Evolutionary conservation across 2,113 vertebrate species (phyloP).

Genomic region (Dendrocopos noguchii): DNA sequence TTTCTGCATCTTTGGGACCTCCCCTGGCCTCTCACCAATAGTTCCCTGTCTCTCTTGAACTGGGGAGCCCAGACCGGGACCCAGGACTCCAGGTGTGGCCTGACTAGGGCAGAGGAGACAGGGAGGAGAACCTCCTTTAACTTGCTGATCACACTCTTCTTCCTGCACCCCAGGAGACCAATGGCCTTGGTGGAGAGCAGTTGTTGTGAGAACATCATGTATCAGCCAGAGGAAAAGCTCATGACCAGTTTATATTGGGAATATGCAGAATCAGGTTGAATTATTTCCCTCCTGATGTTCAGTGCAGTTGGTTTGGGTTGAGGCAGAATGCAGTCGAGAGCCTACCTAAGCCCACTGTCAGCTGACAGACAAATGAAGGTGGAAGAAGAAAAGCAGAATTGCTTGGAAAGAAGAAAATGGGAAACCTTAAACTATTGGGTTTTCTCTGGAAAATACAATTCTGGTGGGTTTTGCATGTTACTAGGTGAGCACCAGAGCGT

Average conservation of each 20-base stretch:
- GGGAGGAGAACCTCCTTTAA: too few relatives aligned
- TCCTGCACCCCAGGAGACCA: too few relatives aligned
- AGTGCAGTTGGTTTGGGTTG: background rate
- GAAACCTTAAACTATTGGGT: background rate
- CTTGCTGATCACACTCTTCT: too few relatives aligned
- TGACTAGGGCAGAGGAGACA: too few relatives aligned
- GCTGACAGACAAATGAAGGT: background rate
- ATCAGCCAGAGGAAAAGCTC: accelerated
- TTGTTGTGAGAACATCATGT: too few relatives aligned
- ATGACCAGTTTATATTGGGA: accelerated
- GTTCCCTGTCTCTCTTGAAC: too few relatives aligned
- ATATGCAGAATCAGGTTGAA: accelerated
- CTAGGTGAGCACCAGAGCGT: background rate
- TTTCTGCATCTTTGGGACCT: too few relatives aligned
- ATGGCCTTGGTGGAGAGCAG: too few relatives aligned
- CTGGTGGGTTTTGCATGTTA: background rate
- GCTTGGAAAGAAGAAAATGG: background rate
- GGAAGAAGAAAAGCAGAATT: background rate
- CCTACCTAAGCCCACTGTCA: accelerated
- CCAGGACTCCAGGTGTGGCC: too few relatives aligned
- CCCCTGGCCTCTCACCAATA: too few relatives aligned
- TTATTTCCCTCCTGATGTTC: accelerated
- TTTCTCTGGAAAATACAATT: background rate
- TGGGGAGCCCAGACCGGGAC: too few relatives aligned
- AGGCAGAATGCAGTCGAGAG: background rate